Evolutionary conservation across 1,140 invertebrate genomes (phyloP), one percentile per base, ranked within the genome.

Genomic region (Hycleus phaleratus): DNA sequence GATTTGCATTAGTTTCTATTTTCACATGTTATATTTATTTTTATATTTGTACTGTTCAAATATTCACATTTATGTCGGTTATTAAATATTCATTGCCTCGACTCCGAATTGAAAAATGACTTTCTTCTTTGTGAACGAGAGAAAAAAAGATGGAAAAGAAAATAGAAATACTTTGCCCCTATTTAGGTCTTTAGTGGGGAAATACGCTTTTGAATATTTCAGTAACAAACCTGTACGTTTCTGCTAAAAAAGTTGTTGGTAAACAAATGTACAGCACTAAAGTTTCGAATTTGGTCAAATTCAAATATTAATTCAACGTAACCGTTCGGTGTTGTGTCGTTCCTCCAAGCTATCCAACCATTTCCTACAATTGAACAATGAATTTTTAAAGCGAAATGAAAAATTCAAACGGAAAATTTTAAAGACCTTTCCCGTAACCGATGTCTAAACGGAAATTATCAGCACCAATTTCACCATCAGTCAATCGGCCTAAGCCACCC

Each of bases 311-410:
- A 71, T 65, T 84, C 81, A 38, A 82, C 71, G 62, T 74, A 81
- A 50, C 79, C 75, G 26, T 75, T 68, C 4, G 68, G 67, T 54
- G 77, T 75, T 3, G 75, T 77, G 49, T 85, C 81, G 65, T 85
- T 85, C 68, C 79, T 82, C 89, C 89, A 91, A 1, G 85, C 87
- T 7, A 91, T 78, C 89, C 89, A 91, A 40, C 86, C 85, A 46
- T 84, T 85, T 38, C 85, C 86, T 82, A 78, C 67, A 61, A 75
- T 53, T 9, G 40, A 8, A 42, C 40, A 10, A 42, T 4, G 39
- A 45, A n/a, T 18, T 40, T 12, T 40, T 50, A 12, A 8, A 4
- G 42, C 32, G 43, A 11, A 52, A 7, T 11, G 11, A 9, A 46
- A 7, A 11, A 46, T 46, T 46, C 24, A 7, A 46, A 46, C 2